These are phyloP conservation scores for Drosophila percnosoma DNA, from an alignment of 2,888 invertebrate genomes.

Conservation along the genomic window DNA sequence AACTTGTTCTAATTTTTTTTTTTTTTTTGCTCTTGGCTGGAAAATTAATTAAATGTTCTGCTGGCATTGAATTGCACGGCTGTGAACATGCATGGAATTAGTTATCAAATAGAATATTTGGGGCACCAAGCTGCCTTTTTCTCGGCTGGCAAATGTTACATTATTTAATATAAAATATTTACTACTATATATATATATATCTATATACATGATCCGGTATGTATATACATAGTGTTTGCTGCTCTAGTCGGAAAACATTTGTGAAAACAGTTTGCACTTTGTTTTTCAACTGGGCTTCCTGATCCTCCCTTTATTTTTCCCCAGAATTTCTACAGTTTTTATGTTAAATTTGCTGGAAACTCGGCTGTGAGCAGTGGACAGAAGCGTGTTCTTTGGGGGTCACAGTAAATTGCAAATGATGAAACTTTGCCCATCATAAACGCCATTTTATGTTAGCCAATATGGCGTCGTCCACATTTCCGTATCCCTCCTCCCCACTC, in stretches of 20 bases:
- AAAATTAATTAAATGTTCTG: constrained; percentile 70
- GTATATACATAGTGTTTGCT: constrained; percentile 18
- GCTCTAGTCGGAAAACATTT: constrained; percentile 47
- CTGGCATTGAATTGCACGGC: constrained; percentile 51
- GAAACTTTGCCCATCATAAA: constrained; percentile 76
- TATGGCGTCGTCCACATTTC: constrained; percentile 60
- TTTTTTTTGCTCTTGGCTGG: constrained; percentile 21
- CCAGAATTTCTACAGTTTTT: constrained; percentile 45
- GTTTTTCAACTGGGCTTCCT: constrained; percentile 1
- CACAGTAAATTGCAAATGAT: constrained; percentile 71
- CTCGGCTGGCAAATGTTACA: constrained; percentile 31
- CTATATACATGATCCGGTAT: neutral
- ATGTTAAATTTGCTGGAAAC: constrained; percentile 73
- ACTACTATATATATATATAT: constrained; percentile 7
- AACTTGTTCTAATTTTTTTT: constrained; percentile 20
- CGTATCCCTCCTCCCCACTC: neutral
- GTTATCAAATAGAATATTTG: constrained; percentile 38
- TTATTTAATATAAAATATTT: constrained; percentile 41
- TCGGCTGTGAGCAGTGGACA: constrained; percentile 12
- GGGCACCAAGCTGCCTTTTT: constrained; percentile 12
- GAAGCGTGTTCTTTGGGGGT: constrained; percentile 37
- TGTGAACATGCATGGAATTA: constrained; percentile 57
- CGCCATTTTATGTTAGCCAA: constrained; percentile 75
- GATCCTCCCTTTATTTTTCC: neutral
- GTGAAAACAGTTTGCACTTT: constrained; percentile 58